Evolutionary conservation across 2,113 vertebrate species (phyloP).

Genomic region (Scomber japonicus): DNA sequence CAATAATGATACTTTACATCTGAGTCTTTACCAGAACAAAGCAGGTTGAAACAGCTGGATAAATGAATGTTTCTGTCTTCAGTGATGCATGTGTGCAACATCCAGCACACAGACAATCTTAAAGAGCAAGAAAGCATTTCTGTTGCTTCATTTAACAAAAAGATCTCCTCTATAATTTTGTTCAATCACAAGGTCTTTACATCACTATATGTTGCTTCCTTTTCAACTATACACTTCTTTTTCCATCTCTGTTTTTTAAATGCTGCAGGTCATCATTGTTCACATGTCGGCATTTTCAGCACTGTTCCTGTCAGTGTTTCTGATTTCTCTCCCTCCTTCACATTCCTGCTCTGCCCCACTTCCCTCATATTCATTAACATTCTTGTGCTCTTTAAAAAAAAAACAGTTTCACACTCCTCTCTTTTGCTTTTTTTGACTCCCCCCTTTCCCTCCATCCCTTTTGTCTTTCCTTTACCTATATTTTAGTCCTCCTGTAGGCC

Average conservation of each 20-base stretch:
- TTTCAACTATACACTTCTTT: background rate
- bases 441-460: slow-evolving; percentile 7
- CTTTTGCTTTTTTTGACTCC: slow-evolving; percentile 20
- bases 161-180: background rate
- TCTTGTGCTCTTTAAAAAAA: slow-evolving; percentile 12
- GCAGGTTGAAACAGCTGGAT: background rate
- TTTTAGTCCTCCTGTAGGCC: slow-evolving; percentile 63
- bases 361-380: slow-evolving; percentile 42
- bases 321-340: slow-evolving; percentile 64
- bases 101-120: background rate
- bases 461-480: slow-evolving; percentile 54
- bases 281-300: background rate
- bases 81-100: background rate
- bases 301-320: slow-evolving; percentile 10
- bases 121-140: background rate
- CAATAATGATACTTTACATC: too few species aligned
- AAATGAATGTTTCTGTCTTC: background rate
- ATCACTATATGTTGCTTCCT: background rate
- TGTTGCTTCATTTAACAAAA: background rate
- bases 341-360: slow-evolving; percentile 35
- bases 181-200: background rate
- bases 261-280: slow-evolving; percentile 3
- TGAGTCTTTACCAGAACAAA: too few species aligned
- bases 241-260: background rate
- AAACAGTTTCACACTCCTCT: slow-evolving; percentile 31